Percentiles rank a stretch among this genome's conserved stretches.
Evolutionary conservation across 2,113 vertebrate species (phyloP).

Genomic region (Ptilonorhynchus violaceus): DNA sequence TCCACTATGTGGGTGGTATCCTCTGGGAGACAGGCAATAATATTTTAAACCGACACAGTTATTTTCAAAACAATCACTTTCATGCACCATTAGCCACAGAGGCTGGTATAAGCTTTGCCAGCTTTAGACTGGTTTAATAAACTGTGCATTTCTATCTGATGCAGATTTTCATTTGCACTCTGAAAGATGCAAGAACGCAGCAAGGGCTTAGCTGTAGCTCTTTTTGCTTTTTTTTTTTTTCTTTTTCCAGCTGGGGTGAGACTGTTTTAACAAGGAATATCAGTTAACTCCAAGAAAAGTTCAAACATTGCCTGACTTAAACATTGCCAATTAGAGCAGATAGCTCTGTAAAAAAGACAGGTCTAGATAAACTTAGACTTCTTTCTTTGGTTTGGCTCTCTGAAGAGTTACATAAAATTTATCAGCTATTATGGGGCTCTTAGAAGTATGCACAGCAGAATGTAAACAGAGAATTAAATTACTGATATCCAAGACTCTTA

Average conservation of each 20-base stretch:
- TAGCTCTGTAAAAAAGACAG: neutral
- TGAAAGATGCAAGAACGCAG: neutral
- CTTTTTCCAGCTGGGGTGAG: neutral
- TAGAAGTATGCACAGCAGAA: neutral
- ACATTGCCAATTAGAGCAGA: neutral
- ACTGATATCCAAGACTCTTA: neutral
- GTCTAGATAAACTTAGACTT: neutral
- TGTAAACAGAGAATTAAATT: neutral
- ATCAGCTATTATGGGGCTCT: neutral
- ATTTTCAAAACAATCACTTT: conserved; percentile 4
- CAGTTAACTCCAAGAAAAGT: neutral
- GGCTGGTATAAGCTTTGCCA: neutral
- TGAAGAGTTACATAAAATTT: neutral
- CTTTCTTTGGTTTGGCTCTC: neutral
- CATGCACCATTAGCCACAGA: neutral
- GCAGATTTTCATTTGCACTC: neutral
- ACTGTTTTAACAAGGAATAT: neutral
- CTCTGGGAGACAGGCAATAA: neutral
- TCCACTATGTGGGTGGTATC: conserved; percentile 13
- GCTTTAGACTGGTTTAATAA: neutral
- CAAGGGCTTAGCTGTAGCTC: neutral
- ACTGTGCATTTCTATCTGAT: neutral
- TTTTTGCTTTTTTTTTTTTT: neutral
- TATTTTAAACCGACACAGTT: neutral
- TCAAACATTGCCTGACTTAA: neutral